A percentile compares a stretch with the other conserved stretches of the same genome.
Conservation (phyloP, 2,113 vertebrate species). For the Halichoerus grypus region DNA sequence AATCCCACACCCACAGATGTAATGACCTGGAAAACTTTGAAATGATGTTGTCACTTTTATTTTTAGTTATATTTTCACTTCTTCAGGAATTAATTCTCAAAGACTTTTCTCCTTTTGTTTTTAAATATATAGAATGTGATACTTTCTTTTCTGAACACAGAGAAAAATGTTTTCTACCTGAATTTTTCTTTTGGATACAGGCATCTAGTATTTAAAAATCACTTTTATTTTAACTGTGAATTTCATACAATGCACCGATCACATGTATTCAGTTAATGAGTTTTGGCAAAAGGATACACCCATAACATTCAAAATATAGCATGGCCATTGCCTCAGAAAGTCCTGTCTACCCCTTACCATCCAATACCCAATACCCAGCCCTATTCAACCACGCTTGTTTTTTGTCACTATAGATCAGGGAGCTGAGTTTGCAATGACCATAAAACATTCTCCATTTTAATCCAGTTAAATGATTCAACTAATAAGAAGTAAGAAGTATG, state of each 20-base stretch:
- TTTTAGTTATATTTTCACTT: neutral
- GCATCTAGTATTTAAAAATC: neutral
- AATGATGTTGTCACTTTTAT: neutral
- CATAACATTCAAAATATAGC: neutral
- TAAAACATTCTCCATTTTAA: neutral
- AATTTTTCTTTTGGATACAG: neutral
- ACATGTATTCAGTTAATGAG: neutral
- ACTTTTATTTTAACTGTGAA: neutral
- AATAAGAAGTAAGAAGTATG: neutral
- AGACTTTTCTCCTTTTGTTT: neutral
- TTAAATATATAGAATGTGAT: neutral
- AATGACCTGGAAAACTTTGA: neutral
- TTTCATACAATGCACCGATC: neutral
- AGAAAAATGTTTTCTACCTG: neutral
- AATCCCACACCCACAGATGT: neutral
- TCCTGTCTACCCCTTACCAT: too few relatives aligned
- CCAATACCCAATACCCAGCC: neutral
- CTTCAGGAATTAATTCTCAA: neutral
- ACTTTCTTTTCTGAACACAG: neutral
- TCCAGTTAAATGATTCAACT: neutral
- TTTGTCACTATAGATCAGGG: neutral
- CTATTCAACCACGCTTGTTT: neutral
- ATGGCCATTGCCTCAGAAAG: neutral
- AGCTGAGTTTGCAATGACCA: neutral
- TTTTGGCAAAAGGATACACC: neutral